Base-by-base conservation (phyloP, 2,888 invertebrate genomes). In the Rosalia funebris region DNA sequence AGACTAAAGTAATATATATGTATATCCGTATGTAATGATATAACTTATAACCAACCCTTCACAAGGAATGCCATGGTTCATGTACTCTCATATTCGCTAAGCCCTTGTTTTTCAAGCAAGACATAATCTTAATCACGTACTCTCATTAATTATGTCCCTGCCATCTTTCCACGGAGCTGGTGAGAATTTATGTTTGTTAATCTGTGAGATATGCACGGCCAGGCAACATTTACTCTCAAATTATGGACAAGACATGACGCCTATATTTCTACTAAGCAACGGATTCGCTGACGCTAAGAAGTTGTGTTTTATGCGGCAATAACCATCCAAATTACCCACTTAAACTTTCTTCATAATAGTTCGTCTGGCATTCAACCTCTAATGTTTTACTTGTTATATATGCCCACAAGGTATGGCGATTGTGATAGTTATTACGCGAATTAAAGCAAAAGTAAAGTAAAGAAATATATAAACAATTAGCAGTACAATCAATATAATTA, bases 91-190 rank as follows among this genome's bases (percentile, higher is more conserved):
- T 25, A 19, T 50, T 31, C 20, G 41, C 52, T 56, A 59, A 62
- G 48, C 56, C 32, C 53, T 32, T 52, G 60, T 63, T 70, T 70
- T 70, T 68, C 62, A 66, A 65, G 50, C 70, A 70, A 71, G 60
- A 75, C 73, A 71, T 73, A 79, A 79, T 79, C 78, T 78, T 79
- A 79, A 79, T 79, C 79, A 79, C 79, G 80, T 80, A 77, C 73
- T 69, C 75, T 73, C 78, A 75, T 80, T 79, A 79, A 79, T 79
- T 79, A 79, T 75, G 77, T 76, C 73, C 68, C 69, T 71, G 73
- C 75, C 77, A 75, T 76, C 77, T 63, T 65, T 57, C 44, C 46
- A 57, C 53, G 19, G 54, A 48, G 46, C 42, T 54, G 62, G 69
- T 57, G 62, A 63, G 73, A 78, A 79, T 79, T 78, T 79, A 78